Percentiles rank a stretch among this genome's conserved stretches.
These are phyloP conservation scores for Koerneria pararmatus DNA, from an alignment of 2,888 invertebrate genomes.

Conservation along the genomic window DNA sequence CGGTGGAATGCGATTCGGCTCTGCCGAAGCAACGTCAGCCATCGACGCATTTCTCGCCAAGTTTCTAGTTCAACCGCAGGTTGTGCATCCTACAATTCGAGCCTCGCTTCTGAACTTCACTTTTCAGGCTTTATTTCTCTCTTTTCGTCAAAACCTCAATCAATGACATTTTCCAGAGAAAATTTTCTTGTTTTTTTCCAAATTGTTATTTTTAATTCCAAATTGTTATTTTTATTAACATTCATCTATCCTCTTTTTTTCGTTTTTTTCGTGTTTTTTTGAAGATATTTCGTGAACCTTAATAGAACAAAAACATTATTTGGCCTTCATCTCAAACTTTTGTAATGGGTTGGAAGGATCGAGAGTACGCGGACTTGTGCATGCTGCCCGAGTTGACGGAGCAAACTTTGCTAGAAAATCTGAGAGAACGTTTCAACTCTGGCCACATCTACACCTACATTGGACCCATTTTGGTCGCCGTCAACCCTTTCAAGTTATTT, in stretches of 20 bases:
- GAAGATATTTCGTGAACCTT: too few species aligned
- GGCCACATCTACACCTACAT: constrained; percentile 91
- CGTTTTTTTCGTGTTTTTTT: too few species aligned
- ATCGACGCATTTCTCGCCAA: constrained; percentile 87
- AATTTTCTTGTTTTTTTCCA: too few species aligned
- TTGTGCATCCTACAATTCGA: not conserved
- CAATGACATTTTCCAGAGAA: too few species aligned
- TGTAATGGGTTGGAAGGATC: constrained; percentile 67
- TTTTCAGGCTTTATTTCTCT: not conserved
- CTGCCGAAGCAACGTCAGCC: constrained; percentile 73
- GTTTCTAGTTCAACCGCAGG: constrained; percentile 79
- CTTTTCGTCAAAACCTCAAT: not conserved
- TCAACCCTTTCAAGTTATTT: constrained; percentile 76
- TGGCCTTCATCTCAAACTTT: too few species aligned
- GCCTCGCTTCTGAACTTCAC: not conserved
- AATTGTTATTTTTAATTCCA: too few species aligned
- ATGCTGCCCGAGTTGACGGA: constrained; percentile 91
- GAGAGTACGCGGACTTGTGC: constrained; percentile 91
- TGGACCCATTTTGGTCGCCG: constrained; percentile 82
- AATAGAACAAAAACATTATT: too few species aligned
- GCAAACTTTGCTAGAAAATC: constrained; percentile 83
- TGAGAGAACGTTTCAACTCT: constrained; percentile 74
- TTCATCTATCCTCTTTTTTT: too few species aligned
- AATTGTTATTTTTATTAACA: too few species aligned
- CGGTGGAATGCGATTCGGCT: constrained; percentile 68